Conservation (phyloP, 2,797 vertebrate genomes). For the Poecile montanus region DNA sequence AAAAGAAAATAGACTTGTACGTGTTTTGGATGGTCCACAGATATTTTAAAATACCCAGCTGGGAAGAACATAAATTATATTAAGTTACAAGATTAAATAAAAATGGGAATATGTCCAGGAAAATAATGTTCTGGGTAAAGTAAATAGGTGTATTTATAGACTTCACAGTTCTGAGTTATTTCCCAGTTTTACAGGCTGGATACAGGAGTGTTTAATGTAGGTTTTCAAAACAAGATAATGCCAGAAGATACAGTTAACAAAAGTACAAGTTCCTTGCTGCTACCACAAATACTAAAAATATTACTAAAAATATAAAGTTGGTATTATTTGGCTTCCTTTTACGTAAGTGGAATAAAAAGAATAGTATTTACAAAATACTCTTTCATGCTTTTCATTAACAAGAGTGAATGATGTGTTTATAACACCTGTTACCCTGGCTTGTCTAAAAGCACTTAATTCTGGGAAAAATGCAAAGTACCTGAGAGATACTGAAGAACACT, state of each 20-base stretch:
- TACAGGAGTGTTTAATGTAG: conserved; percentile 53
- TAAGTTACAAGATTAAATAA: conserved; percentile 67
- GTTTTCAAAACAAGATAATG: conserved; percentile 62
- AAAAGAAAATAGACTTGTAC: background rate
- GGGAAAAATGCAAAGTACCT: background rate
- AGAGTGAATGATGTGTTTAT: background rate
- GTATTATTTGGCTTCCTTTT: conserved; percentile 48
- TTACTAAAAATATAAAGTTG: background rate
- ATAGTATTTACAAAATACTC: background rate
- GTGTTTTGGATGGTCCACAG: conserved; percentile 1
- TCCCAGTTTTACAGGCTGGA: conserved; percentile 55
- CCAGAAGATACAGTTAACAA: conserved; percentile 33
- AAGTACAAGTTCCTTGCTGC: background rate
- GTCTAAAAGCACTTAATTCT: background rate
- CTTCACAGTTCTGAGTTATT: conserved; percentile 35
- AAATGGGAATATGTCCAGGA: conserved; percentile 67
- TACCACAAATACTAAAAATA: conserved; percentile 45
- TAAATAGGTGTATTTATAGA: conserved; percentile 71
- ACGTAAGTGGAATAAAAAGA: conserved; percentile 15
- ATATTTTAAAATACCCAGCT: conserved; percentile 56
- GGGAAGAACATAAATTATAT: conserved; percentile 62
- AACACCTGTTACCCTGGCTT: background rate
- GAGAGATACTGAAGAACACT: background rate
- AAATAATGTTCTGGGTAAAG: conserved; percentile 64
- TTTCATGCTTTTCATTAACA: background rate